Evolutionary conservation across 2,113 vertebrate species (phyloP), one percentile per base, ranked within the genome.

Genomic region (Mus pahari): DNA sequence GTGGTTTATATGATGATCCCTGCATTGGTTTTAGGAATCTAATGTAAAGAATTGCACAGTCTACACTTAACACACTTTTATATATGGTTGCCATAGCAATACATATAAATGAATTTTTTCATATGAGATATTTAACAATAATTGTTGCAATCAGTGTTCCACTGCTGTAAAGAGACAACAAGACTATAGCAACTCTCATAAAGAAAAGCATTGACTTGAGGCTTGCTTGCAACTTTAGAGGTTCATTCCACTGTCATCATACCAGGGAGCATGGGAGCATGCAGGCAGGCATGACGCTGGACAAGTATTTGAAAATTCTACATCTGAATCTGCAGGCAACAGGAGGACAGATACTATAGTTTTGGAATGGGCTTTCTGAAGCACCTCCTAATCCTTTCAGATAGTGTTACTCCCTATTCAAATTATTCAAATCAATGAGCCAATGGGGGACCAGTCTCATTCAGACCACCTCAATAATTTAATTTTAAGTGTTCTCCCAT

Each of bases 61-160:
- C 8, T 28, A 83, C 36, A 45, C 42, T 88, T 92, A 86, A 6
- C 33, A 87, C 7, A 66, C n/a, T 79, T 73, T 95, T 62, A 83
- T 66, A 83, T 39, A 1, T 83, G 62, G 28, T 94, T 94, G 36
- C 24, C 62, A 90, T 70, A 88, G 86, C 42, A 88, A 95, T 71
- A 55, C 83, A 39, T 26, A 7, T 84, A 95, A 94, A 96, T 53
- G 70, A 84, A 83, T 13, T 94, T 60, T 96, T 74, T n/a, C 31
- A 83, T 74, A 42, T 92, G 36, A 97, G 94, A 74, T 90, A 87
- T 88, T 39, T 94, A 50, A 88, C 94, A 42, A 79, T 92, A 45
- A 87, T 86, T 28, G 79, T 82, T 55, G 24, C 14, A 60, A n/a
- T 39, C 13, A 11, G 12, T 60, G n/a, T 83, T 60, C 22, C 42